phyloP scores from a whole-genome alignment of 2,888 invertebrate genomes.

The Mechanitis messenoides region DNA sequence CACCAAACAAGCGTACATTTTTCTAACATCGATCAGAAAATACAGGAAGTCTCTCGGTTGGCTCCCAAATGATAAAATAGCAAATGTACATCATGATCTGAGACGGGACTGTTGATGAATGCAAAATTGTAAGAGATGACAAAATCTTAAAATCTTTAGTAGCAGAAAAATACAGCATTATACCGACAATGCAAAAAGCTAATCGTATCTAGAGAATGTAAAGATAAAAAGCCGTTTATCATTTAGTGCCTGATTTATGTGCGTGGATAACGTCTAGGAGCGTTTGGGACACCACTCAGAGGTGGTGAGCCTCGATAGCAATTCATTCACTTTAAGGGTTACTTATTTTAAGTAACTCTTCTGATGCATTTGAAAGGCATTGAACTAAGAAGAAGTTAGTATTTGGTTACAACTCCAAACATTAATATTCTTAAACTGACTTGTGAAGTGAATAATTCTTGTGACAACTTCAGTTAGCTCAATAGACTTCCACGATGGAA shows the following conservation, averaged over 20 bases:
- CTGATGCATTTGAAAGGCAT: not conserved
- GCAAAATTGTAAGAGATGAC: constrained; percentile 36
- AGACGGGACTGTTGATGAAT: constrained; percentile 47
- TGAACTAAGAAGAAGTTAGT: constrained; percentile 2
- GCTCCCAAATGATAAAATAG: constrained; percentile 75
- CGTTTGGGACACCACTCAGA: constrained; percentile 46
- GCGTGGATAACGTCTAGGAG: constrained; percentile 57
- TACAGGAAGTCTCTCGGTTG: constrained; percentile 54
- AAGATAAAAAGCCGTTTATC: constrained; percentile 66
- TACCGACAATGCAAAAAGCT: constrained; percentile 60
- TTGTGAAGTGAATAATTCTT: not conserved
- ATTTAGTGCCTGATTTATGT: constrained; percentile 71
- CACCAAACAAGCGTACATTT: constrained; percentile 46
- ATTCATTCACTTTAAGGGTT: constrained; percentile 20
- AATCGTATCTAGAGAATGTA: constrained; percentile 33
- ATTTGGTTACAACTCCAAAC: not conserved
- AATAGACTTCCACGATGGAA: not conserved
- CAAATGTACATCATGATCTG: constrained; percentile 50
- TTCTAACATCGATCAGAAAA: constrained; percentile 60
- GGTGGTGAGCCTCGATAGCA: constrained; percentile 35
- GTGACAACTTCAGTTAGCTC: not conserved
- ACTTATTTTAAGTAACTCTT: constrained; percentile 9
- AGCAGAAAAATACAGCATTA: constrained; percentile 49
- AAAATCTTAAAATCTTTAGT: constrained; percentile 29
- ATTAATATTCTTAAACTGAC: not conserved